Base-by-base conservation (phyloP, 35 echinoderm and acorn worm genomes). In the Chiridota heheva region DNA sequence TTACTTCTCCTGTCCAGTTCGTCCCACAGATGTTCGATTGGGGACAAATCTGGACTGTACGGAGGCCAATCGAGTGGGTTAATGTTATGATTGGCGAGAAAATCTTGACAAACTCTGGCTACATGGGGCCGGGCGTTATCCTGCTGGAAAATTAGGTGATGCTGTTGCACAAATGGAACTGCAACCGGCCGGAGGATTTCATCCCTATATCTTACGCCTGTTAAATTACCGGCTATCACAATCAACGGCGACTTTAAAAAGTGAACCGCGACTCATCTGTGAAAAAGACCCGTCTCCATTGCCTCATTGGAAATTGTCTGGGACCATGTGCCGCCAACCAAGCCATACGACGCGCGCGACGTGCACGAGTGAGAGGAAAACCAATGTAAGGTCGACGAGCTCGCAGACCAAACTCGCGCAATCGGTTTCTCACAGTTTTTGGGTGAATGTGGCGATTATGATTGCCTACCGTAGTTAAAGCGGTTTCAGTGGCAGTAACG, bases 1-100 rank as follows among this genome's bases (percentile, higher is more conserved):
- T n/a, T n/a, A 68, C 35, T 31, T 20, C n/a, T 68, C 43, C 42
- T 4, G 13, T 80, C 76, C 20, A 81, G 31, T 26, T 42, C 78
- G 41, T 67, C 42, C 78, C 78, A 81, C 7, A 81, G 36, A 44
- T 81, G 51, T 34, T 81, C 78, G 41, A 81, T 81, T 3, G 78
- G 78, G 12, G 51, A 57, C 3, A 81, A 29, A 33, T 81, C 78
- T 3, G 78, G 78, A 67, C 17, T 27, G 17, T 63, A 53, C 5
- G 60, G 22, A 8, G 60, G 58, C 78, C 78, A 81, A 41, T 45
- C 41, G n/a, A 81, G 70, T 36, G 47, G 12, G 24, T 74, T 47
- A 38, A 51, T 41, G 32, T 12, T 47, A 30, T 53, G 12, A 13
- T 51, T 29, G 24, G 12, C 32, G 70, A 74, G 70, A 47, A 74